A percentile compares a stretch with the other conserved stretches of the same genome.
phyloP scores from a whole-genome alignment of 2,797 vertebrate species.

The Garrulus glandarius region DNA sequence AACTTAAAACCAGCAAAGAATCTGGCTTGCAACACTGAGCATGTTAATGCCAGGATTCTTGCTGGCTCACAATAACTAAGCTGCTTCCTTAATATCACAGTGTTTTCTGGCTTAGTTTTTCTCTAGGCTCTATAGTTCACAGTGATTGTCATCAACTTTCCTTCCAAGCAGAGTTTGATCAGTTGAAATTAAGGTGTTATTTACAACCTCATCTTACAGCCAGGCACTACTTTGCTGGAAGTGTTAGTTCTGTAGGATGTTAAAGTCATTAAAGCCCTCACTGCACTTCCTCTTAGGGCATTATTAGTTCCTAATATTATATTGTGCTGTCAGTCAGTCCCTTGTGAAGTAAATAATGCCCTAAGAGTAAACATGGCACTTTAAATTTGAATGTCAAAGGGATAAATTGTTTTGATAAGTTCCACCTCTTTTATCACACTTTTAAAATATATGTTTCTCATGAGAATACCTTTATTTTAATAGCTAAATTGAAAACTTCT shows the following conservation, averaged over 20 bases:
- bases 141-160: constrained; percentile 38
- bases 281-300: constrained; percentile 55
- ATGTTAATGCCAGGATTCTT: neutral
- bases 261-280: constrained; percentile 58
- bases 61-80: neutral
- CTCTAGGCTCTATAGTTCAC: neutral
- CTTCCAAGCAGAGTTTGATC: constrained; percentile 25
- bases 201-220: constrained; percentile 30
- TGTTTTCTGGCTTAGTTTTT: constrained; percentile 9
- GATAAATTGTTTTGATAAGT: constrained; percentile 51
- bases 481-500: neutral
- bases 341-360: constrained; percentile 65
- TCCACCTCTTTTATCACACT: constrained; percentile 4
- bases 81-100: neutral
- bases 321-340: constrained; percentile 50
- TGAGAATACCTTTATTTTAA: constrained; percentile 1
- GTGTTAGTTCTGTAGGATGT: constrained; percentile 56
- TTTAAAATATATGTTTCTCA: neutral
- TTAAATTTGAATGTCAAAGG: constrained; percentile 49
- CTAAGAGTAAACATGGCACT: constrained; percentile 58
- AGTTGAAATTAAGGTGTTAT: constrained; percentile 56
- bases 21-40: neutral
- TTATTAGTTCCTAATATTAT: constrained; percentile 66
- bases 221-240: constrained; percentile 41
- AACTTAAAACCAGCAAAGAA: neutral